Evolutionary conservation across 2,113 vertebrate genomes (phyloP).

Genomic region (Anolis sagrei): DNA sequence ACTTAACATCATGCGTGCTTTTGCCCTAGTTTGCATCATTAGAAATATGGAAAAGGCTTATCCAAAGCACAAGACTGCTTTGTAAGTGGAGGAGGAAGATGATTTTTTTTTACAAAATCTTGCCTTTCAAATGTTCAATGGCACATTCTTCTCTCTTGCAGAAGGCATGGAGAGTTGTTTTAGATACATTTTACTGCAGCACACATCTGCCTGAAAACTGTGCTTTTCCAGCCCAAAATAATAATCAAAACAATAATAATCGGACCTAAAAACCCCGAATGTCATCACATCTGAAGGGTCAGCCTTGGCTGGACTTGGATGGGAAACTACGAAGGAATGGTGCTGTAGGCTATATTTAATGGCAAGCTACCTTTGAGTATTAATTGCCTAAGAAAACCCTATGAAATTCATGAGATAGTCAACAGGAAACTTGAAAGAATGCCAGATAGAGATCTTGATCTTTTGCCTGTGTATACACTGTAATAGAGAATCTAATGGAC

Average conservation of each 20-base stretch:
- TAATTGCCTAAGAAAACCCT: too few species aligned
- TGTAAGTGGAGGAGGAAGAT: neutral
- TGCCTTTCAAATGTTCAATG: neutral
- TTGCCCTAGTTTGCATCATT: neutral
- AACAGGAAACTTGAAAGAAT: too few species aligned
- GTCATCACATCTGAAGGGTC: neutral
- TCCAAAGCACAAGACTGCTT: neutral
- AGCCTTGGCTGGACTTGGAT: too few species aligned
- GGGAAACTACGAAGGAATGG: too few species aligned
- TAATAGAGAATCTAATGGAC: neutral
- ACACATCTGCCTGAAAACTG: neutral
- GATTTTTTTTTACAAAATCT: neutral
- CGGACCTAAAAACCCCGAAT: too few species aligned
- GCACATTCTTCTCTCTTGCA: neutral
- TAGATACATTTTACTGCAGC: neutral
- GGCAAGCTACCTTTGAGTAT: too few species aligned
- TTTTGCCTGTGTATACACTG: neutral
- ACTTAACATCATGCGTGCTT: neutral
- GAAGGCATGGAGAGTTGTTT: too few species aligned
- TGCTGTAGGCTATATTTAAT: too few species aligned
- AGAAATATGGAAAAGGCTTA: neutral
- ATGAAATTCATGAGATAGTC: too few species aligned
- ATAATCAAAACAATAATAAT: too few species aligned
- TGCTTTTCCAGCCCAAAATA: neutral
- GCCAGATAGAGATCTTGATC: too few species aligned